These are phyloP conservation scores for Steatocranus sp. DNA, from an alignment of 2,797 vertebrate species.

Conservation along the genomic window DNA sequence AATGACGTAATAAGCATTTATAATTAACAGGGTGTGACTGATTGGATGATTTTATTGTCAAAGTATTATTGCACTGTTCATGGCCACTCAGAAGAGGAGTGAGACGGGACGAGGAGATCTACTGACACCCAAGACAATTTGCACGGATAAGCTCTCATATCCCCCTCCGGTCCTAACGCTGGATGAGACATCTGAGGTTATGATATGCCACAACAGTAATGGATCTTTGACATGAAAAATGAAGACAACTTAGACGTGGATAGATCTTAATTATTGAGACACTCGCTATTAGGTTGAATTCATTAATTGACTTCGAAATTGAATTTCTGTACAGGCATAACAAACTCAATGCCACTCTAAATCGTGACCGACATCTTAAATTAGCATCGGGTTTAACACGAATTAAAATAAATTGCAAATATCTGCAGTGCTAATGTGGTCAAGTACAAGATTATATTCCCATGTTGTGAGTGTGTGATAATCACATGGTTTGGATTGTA, in stretches of 20 bases:
- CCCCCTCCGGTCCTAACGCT: background rate
- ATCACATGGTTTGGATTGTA: background rate
- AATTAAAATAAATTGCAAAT: background rate
- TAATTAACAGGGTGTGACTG: background rate
- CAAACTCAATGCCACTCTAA: background rate
- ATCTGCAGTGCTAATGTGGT: background rate
- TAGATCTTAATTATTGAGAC: background rate
- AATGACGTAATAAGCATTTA: background rate
- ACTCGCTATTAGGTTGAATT: background rate
- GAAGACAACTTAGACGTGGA: background rate
- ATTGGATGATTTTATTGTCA: background rate
- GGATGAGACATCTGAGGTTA: background rate
- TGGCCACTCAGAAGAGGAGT: background rate
- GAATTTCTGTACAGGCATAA: background rate
- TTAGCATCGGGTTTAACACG: background rate
- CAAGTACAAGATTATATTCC: background rate
- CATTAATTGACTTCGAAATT: background rate
- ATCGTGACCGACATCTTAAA: background rate
- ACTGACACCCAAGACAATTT: background rate
- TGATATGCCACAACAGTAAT: background rate
- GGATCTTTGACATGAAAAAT: background rate
- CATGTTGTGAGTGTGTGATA: background rate
- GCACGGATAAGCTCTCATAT: background rate
- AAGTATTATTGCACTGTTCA: background rate
- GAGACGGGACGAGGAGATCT: background rate